phyloP scores from a whole-genome alignment of 2,888 invertebrate species.

The Tubulanus polymorphus region DNA sequence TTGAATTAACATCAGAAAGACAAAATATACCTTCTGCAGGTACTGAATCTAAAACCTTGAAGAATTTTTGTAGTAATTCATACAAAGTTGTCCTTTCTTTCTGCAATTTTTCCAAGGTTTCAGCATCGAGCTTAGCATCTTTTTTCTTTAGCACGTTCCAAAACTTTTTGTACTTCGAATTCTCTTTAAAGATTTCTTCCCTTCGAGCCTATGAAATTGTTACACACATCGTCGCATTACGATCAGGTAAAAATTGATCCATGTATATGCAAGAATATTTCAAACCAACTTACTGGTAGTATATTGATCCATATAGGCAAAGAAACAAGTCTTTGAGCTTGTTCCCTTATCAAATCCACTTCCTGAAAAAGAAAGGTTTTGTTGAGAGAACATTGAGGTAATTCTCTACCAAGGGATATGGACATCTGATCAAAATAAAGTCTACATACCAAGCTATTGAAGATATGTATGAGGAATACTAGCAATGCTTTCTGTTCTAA shows the following conservation, averaged over 20 bases:
- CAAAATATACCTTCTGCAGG: slow-evolving; percentile 33
- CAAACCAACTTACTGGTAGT: slow-evolving; percentile 63
- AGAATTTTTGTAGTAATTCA: slow-evolving; percentile 81
- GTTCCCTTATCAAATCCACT: slow-evolving; percentile 85
- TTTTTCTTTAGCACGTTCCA: slow-evolving; percentile 87
- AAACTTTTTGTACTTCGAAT: slow-evolving; percentile 86
- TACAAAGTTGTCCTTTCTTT: slow-evolving; percentile 87
- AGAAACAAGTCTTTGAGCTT: slow-evolving; percentile 85
- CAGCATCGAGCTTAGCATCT: slow-evolving; percentile 56
- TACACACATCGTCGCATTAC: neutral
- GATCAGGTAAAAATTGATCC: too few species aligned
- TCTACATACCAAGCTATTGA: slow-evolving; percentile 76
- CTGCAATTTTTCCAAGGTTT: slow-evolving; percentile 53
- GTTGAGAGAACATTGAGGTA: neutral
- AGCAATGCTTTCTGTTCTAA: slow-evolving; percentile 81
- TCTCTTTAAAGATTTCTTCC: slow-evolving; percentile 78
- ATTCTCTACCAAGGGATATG: neutral
- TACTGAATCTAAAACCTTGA: slow-evolving; percentile 73
- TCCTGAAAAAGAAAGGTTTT: slow-evolving; percentile 61
- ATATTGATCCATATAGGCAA: slow-evolving; percentile 82
- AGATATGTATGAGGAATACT: slow-evolving; percentile 91
- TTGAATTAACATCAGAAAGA: slow-evolving; percentile 5
- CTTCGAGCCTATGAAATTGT: slow-evolving; percentile 62
- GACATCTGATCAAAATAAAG: neutral
- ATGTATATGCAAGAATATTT: slow-evolving; percentile 3